Percentiles rank a stretch among this genome's conserved stretches.
Evolutionary conservation across 2,113 vertebrate species (phyloP).

Genomic region (Indicator maculatus): DNA sequence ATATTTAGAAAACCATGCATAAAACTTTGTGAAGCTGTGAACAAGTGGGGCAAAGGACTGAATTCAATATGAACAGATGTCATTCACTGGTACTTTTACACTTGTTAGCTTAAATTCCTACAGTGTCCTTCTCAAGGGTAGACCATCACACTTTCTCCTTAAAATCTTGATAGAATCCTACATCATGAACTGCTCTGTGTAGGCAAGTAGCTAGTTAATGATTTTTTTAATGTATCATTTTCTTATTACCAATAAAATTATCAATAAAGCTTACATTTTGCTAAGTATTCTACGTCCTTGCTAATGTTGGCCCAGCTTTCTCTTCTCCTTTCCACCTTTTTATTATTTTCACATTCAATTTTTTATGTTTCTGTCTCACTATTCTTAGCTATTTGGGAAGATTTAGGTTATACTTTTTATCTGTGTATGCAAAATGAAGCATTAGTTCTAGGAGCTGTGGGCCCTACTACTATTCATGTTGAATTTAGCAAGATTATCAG

Average conservation of each 20-base stretch:
- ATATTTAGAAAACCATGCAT: background rate
- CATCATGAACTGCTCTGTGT: fast-evolving
- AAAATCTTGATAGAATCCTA: background rate
- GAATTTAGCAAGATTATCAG: background rate
- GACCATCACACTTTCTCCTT: background rate
- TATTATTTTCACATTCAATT: background rate
- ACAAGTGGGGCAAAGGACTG: background rate
- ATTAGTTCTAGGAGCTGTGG: background rate
- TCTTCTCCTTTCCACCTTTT: background rate
- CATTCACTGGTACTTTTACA: background rate
- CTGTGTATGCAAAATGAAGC: background rate
- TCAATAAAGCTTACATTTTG: background rate
- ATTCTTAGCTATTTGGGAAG: background rate
- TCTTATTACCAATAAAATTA: background rate
- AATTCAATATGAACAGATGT: background rate
- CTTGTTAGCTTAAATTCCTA: background rate
- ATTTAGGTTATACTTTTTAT: background rate
- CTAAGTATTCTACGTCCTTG: background rate
- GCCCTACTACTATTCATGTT: background rate
- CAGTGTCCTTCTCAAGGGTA: background rate
- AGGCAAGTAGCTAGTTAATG: background rate
- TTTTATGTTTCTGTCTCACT: background rate
- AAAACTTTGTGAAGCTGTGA: background rate
- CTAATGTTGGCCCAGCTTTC: background rate
- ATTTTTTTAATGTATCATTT: background rate